phyloP scores from a whole-genome alignment of 2,113 vertebrate genomes.

The Argyrosomus japonicus region DNA sequence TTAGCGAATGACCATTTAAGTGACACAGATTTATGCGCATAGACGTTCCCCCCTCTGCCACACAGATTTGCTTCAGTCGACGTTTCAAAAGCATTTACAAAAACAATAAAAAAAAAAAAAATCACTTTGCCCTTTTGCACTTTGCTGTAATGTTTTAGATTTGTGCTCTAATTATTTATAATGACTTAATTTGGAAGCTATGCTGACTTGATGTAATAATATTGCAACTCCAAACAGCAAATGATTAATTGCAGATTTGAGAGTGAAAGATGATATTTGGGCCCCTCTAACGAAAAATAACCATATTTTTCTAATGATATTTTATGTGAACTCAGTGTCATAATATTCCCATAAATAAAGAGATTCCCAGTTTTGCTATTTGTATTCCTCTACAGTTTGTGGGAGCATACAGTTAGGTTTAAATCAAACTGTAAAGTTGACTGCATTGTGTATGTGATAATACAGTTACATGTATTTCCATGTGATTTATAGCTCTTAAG shows the following conservation, averaged over 20 bases:
- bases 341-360: neutral
- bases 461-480: conserved; percentile 15
- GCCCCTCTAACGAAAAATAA: conserved; percentile 3
- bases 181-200: conserved; percentile 1
- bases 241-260: neutral
- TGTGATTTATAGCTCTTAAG: conserved; percentile 41
- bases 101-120: neutral
- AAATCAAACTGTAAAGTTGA: conserved; percentile 28
- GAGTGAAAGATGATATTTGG: neutral
- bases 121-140: neutral
- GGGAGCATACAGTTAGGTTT: neutral
- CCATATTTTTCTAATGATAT: neutral
- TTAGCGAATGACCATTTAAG: conserved; percentile 52
- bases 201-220: neutral
- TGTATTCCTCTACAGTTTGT: neutral
- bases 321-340: conserved; percentile 1
- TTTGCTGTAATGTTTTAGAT: conserved; percentile 19
- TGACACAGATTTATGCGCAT: conserved; percentile 70
- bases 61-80: conserved; percentile 32
- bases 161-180: conserved; percentile 15
- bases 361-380: neutral
- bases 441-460: conserved; percentile 6
- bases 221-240: neutral
- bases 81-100: conserved; percentile 33
- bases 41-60: conserved; percentile 4